Base-by-base conservation (phyloP, 2,888 invertebrate species). In the Epistrophe eligans region DNA sequence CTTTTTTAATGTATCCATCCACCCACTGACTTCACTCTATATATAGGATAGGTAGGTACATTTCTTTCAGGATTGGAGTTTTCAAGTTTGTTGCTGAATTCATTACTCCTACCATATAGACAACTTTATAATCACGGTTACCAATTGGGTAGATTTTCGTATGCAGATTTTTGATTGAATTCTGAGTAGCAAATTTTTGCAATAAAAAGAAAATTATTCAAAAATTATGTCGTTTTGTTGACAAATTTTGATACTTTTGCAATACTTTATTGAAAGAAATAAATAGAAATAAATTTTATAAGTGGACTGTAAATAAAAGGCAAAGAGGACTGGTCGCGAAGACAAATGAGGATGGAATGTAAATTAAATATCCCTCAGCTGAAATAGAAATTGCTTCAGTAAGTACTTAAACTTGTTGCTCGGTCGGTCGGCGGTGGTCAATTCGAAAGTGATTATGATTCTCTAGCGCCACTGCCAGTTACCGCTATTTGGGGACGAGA, bases 1-100 rank as follows among this genome's bases (percentile, higher is more conserved):
- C 79, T 84, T 84, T 84, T 67, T 79, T 84, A 84, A 79, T 79
- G 79, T 35, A 62, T 40, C 73, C 62, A 32, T 79, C 74, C 57
- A 50, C 40, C 11, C 48, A 48, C 66, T 35, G 50, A 67, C 48
- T 55, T 6, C 2, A 15, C 19, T 17, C 19, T 19, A 7, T 35
- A 35, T 24, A 24, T 24, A 1, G 2, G 2, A 24, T 35, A 32
- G 32, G 32, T 32, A 32, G 1, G 32, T 1, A 35, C 13, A 62
- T 70, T 57, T 81, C 17, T 11, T 11, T 35, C 0, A 17, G 45
- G 15, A 43, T 57, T 55, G 24, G n/a, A 79, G 66, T 77, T 83
- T 83, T 71, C 48, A 71, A 80, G 64, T 64, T 71, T 58, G 43
- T 82, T 80, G 52, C 11, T 38, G 71, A 76, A 80, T 76, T 80